Evolutionary conservation across 2,888 invertebrate species (phyloP).

Genomic region (Deilephila elpenor): DNA sequence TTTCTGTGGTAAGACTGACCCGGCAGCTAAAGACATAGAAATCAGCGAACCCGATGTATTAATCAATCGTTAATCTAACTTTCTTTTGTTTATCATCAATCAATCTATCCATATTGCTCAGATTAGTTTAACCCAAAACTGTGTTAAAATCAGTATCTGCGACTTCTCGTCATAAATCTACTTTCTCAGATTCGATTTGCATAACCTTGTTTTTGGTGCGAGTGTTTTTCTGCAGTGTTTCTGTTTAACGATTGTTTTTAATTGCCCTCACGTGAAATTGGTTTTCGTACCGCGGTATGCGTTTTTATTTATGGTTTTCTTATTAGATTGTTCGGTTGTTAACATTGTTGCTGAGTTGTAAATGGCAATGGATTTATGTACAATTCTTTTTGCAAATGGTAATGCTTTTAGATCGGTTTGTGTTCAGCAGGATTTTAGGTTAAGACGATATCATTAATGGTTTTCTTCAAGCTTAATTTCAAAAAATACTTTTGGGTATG

Average conservation of each 20-base stretch:
- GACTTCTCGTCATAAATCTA: slow-evolving; percentile 25
- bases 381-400: background rate
- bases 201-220: slow-evolving; percentile 11
- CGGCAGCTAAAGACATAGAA: no score
- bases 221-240: background rate
- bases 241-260: slow-evolving; percentile 13
- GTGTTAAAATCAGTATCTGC: background rate
- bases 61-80: slow-evolving; percentile 30
- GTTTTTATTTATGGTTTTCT: background rate
- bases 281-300: background rate
- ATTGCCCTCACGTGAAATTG: slow-evolving; percentile 8
- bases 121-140: slow-evolving; percentile 1
- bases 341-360: background rate
- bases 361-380: background rate
- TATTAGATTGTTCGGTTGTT: background rate
- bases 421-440: no score
- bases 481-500: no score
- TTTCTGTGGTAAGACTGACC: no score
- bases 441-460: no score
- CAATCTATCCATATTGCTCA: slow-evolving; percentile 17
- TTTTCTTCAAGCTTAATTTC: no score
- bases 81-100: slow-evolving; percentile 36
- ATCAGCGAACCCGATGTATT: no score
- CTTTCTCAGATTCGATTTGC: slow-evolving; percentile 29
- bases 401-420: background rate